Base-by-base conservation (phyloP, 2,888 invertebrate species). In the Rhorus exstirpatorius region DNA sequence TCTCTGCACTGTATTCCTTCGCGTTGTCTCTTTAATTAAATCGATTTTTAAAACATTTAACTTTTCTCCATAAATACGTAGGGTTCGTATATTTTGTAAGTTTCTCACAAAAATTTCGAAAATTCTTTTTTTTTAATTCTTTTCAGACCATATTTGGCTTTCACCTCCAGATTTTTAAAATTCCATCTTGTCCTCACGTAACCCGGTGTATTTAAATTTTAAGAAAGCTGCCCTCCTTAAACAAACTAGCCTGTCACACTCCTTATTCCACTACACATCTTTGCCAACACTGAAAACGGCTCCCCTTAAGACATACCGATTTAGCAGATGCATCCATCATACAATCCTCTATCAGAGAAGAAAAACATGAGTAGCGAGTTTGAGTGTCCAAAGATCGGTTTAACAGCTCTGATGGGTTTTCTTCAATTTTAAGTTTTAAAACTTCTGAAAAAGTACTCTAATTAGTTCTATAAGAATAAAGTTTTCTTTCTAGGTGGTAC, bases 11-110 rank as follows among this genome's bases (percentile, higher is more conserved):
- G 35, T 72, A 79, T 10, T 71, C 58, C 24, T 67, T 79, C 1
- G 63, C 53, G 21, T 31, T 75, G 10, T 75, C 67, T 10, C 24
- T 72, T 0, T 26, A 46, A 38, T 60, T 75, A 41, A 75, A 75
- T 8, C 67, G 19, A 67, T 75, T 79, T 58, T 75, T 75, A 3
- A 75, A 68, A 19, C 74, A 49, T 38, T 76, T 80, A 3, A 79
- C n/a, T 41, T 51, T 76, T 10, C 26, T 61, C 68, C 80, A 75
- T 41, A 75, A 8, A 46, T 51, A 76, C 10, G 38, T 49, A 6
- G 60, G 80, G 7, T 75, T 68, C 0, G 80, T 80, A 21, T 68
- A 8, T 17, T 76, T 76, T 1, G 41, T 60, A 1, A 76, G 38
- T 3, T 17, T 19, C 4, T 76, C 68, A 35, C 72, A 60, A 10